Conservation (phyloP, 1,140 invertebrate genomes). For the Nomia melanderi region DNA sequence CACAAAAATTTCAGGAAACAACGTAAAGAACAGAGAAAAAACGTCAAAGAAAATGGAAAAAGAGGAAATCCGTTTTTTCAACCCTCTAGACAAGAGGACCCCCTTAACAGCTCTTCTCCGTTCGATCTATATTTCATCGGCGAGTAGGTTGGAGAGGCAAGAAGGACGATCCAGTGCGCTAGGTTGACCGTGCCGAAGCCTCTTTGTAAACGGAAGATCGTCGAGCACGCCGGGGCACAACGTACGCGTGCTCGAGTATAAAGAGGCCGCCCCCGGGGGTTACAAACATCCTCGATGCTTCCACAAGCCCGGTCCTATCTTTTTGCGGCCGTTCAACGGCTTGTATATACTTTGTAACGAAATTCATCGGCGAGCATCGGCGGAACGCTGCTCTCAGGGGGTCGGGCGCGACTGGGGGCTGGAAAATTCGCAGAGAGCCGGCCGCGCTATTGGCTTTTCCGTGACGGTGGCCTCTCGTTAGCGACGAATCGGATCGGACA, state of each 20-base stretch:
- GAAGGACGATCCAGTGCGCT: slow-evolving; percentile 18
- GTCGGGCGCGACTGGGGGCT: no score
- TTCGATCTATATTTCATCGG: not conserved
- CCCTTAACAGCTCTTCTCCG: no score
- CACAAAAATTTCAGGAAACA: no score
- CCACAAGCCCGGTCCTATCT: slow-evolving; percentile 24
- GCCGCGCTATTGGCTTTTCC: not conserved
- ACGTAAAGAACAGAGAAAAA: no score
- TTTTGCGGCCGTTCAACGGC: slow-evolving; percentile 7
- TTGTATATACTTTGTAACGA: not conserved
- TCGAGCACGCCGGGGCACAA: slow-evolving; percentile 44
- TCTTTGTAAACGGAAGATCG: slow-evolving; percentile 59
- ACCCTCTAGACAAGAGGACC: no score
- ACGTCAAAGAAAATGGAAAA: no score
- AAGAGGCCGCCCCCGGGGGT: not conserved
- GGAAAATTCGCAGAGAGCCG: no score
- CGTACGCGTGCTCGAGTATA: slow-evolving; percentile 9
- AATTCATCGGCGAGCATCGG: slow-evolving; percentile 8
- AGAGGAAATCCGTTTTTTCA: no score
- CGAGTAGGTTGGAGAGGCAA: slow-evolving; percentile 20
- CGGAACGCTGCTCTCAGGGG: no score
- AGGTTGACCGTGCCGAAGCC: slow-evolving; percentile 36
- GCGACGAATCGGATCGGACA: slow-evolving; percentile 14
- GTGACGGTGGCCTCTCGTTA: slow-evolving; percentile 44
- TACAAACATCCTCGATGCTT: slow-evolving; percentile 39